Conservation (phyloP, 1,140 invertebrate genomes). For the Himalopsyche phryganea region DNA sequence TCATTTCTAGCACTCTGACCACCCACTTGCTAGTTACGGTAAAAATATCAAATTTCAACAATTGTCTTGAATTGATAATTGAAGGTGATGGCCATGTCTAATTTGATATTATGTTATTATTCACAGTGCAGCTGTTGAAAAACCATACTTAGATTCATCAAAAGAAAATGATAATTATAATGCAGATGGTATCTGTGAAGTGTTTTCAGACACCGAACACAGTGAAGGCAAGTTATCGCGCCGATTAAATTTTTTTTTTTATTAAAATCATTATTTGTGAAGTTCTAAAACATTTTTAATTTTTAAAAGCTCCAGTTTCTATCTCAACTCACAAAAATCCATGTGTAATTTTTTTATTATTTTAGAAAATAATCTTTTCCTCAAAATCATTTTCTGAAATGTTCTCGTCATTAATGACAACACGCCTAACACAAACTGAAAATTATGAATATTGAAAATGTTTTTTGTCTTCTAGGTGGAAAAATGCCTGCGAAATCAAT, state of each 20-base stretch:
- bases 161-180: constrained; percentile 9
- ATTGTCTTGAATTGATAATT: too few relatives aligned
- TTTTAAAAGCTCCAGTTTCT: not conserved
- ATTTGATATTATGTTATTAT: too few relatives aligned
- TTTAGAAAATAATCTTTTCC: not conserved
- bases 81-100: too few relatives aligned
- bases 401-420: too few relatives aligned
- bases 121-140: too few relatives aligned
- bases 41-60: too few relatives aligned
- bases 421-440: not conserved
- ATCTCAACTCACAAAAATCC: not conserved
- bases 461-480: not conserved
- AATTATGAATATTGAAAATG: not conserved
- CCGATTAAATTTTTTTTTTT: not conserved
- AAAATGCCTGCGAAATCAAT: not conserved
- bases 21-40: too few relatives aligned
- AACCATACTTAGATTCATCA: too few relatives aligned
- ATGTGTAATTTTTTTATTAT: not conserved
- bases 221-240: not conserved
- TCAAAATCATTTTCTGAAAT: too few relatives aligned
- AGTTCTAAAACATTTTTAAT: not conserved
- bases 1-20: too few relatives aligned
- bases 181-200: constrained; percentile 11
- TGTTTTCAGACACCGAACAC: constrained; percentile 9
- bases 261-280: not conserved